Conservation (phyloP, 2,113 vertebrate genomes). For the Cyprinodon tularosa region DNA sequence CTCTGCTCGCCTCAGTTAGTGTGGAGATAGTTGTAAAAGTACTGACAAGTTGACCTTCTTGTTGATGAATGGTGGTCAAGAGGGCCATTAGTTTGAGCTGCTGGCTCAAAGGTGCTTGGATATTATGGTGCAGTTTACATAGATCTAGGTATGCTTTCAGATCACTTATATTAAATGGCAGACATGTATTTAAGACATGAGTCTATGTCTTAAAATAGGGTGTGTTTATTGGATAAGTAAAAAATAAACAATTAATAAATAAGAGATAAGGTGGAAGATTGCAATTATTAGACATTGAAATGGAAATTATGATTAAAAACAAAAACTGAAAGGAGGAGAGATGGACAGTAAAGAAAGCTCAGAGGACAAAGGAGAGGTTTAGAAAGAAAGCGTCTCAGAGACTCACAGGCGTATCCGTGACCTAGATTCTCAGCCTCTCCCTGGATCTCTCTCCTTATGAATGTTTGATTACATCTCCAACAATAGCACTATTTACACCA, state of each 20-base stretch:
- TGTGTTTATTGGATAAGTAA: conserved; percentile 7
- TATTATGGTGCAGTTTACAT: not conserved
- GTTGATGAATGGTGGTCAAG: conserved; percentile 66
- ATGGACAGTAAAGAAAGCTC: conserved; percentile 18
- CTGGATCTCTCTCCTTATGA: conserved; percentile 76
- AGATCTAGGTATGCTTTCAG: conserved; percentile 11
- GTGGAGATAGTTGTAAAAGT: conserved; percentile 61
- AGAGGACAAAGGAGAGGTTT: conserved; percentile 60
- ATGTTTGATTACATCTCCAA: conserved; percentile 81
- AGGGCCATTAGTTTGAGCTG: conserved; percentile 52
- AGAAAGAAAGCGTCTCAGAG: conserved; percentile 54
- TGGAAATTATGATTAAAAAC: conserved; percentile 2
- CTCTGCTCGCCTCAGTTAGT: conserved; percentile 47
- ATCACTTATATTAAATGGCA: not conserved
- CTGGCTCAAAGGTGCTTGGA: conserved; percentile 26
- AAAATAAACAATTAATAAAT: conserved; percentile 29
- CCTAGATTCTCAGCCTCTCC: conserved; percentile 77
- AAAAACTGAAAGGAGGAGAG: conserved; percentile 7
- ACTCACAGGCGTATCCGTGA: conserved; percentile 74
- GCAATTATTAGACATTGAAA: conserved; percentile 49
- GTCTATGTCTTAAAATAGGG: not conserved
- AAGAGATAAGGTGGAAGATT: conserved; percentile 50
- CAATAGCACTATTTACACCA: conserved; percentile 78
- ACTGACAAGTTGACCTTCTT: conserved; percentile 71
- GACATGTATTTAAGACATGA: not conserved